These are phyloP conservation scores for Cheirogaleus major DNA, from an alignment of 2,797 vertebrate genomes.

Conservation along the genomic window DNA sequence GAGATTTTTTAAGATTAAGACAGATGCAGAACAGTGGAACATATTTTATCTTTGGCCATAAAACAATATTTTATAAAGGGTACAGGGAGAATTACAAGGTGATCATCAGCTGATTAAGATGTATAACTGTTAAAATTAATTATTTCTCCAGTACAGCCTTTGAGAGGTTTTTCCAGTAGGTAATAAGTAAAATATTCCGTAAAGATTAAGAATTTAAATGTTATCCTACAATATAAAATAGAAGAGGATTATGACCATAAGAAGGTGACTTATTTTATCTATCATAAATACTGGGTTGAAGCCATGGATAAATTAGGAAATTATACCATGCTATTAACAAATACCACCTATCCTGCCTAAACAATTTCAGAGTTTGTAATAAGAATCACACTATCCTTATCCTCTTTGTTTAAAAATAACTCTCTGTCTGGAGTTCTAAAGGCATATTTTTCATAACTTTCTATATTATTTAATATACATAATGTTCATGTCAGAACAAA, in stretches of 20 bases:
- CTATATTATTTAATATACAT: not conserved
- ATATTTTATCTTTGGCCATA: slow-evolving; percentile 53
- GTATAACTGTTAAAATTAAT: slow-evolving; percentile 60
- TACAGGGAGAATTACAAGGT: not conserved
- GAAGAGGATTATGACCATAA: not conserved
- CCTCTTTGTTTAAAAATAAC: not conserved
- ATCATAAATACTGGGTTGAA: not conserved
- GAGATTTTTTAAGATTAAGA: slow-evolving; percentile 45
- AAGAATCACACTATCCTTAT: not conserved
- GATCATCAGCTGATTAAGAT: slow-evolving; percentile 49
- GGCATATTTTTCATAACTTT: not conserved
- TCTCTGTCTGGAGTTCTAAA: not conserved
- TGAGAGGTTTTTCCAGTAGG: not conserved
- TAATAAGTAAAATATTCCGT: slow-evolving; percentile 29
- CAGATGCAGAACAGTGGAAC: slow-evolving; percentile 46
- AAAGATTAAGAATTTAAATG: not conserved
- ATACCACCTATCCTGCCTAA: not conserved
- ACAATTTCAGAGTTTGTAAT: not conserved
- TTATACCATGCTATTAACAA: slow-evolving; percentile 12
- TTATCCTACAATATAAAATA: not conserved
- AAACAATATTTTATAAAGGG: slow-evolving; percentile 47
- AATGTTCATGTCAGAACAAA: not conserved
- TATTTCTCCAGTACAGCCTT: not conserved
- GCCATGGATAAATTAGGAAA: not conserved
- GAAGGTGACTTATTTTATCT: not conserved